phyloP scores from a whole-genome alignment of 2,888 invertebrate genomes.

The Calliopum simillimum region DNA sequence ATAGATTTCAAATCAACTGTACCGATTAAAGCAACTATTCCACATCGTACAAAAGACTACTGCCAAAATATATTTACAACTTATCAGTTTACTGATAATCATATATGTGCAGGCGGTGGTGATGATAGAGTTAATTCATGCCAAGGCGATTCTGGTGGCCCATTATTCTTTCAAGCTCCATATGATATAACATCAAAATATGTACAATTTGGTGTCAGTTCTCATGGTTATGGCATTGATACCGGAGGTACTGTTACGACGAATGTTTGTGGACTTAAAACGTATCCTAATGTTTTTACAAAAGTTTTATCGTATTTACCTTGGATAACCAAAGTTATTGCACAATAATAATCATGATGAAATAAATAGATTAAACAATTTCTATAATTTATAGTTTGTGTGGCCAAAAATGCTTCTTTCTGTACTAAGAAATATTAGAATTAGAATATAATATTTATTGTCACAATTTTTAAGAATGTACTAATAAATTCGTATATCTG shows the following conservation, averaged over 20 bases:
- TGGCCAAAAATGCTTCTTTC: no score
- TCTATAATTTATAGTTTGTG: no score
- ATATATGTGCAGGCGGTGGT: constrained; percentile 61
- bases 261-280: constrained; percentile 68
- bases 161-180: constrained; percentile 50
- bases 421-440: no score
- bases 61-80: constrained; percentile 53
- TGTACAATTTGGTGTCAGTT: constrained; percentile 71
- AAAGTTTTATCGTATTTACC: constrained; percentile 69
- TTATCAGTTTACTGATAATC: constrained; percentile 55
- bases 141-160: constrained; percentile 59
- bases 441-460: no score
- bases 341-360: no score
- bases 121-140: constrained; percentile 54
- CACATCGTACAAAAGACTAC: constrained; percentile 41
- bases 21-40: constrained; percentile 53
- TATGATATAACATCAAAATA: constrained; percentile 50
- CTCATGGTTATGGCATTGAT: no score
- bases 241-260: no score
- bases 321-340: constrained; percentile 69
- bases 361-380: no score
- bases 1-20: constrained; percentile 47
- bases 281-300: constrained; percentile 71
- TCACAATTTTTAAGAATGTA: no score
- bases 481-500: no score